A percentile compares a stretch with the other conserved stretches of the same genome.
Conservation (phyloP, 2,797 vertebrate species). For the Bradypodion ventrale region DNA sequence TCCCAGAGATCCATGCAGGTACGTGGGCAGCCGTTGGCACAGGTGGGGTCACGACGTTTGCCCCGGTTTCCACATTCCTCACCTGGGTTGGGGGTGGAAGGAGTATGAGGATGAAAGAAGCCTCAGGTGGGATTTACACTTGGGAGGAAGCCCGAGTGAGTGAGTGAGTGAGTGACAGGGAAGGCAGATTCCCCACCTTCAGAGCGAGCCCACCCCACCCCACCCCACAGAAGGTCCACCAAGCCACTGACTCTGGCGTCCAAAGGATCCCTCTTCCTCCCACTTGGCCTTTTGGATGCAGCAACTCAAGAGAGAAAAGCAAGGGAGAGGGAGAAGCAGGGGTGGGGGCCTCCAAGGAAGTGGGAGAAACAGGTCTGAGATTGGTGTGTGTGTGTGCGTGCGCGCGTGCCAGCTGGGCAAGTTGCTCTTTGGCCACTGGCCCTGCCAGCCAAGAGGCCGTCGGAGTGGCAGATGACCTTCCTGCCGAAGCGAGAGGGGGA, state of each 20-base stretch:
- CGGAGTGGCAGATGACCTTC: too few relatives aligned
- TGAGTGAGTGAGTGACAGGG: not conserved
- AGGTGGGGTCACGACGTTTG: slow-evolving; percentile 70
- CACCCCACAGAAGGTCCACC: too few relatives aligned
- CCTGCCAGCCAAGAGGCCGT: too few relatives aligned
- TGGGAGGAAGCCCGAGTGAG: too few relatives aligned
- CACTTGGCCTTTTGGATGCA: not conserved
- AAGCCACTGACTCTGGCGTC: not conserved
- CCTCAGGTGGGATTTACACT: too few relatives aligned
- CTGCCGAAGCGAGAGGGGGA: not conserved
- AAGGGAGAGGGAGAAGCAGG: not conserved
- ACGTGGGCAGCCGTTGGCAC: slow-evolving; percentile 88
- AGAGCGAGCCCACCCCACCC: too few relatives aligned
- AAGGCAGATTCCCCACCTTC: not conserved
- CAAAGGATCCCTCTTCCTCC: too few relatives aligned
- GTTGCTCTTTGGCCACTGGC: too few relatives aligned
- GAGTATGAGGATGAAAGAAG: not conserved
- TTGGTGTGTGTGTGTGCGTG: too few relatives aligned
- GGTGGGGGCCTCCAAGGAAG: not conserved
- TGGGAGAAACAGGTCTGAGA: too few relatives aligned
- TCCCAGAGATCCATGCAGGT: slow-evolving; percentile 88
- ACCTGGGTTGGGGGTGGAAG: too few relatives aligned
- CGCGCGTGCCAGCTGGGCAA: too few relatives aligned
- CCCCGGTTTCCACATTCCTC: slow-evolving; percentile 83
- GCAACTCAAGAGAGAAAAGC: not conserved